Evolutionary conservation across 2,888 invertebrate species (phyloP).

Genomic region (Amphipyra tragopoginis): DNA sequence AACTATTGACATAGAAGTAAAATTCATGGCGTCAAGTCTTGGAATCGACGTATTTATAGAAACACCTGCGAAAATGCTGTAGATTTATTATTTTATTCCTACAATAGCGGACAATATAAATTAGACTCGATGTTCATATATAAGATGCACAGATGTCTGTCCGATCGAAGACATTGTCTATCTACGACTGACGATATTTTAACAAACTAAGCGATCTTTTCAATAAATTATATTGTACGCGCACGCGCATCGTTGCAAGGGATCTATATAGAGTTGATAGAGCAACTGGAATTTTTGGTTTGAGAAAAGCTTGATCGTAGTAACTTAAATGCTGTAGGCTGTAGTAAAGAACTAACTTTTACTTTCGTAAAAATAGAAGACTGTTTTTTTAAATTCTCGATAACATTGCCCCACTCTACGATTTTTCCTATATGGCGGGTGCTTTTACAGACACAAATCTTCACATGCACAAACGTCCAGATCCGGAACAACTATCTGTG

Average conservation of each 20-base stretch:
- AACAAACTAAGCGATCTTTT: constrained; percentile 77
- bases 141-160: constrained; percentile 67
- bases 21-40: constrained; percentile 46
- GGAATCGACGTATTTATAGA: constrained; percentile 50
- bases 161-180: constrained; percentile 68
- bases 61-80: constrained; percentile 55
- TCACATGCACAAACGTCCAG: no score
- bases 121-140: constrained; percentile 63
- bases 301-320: no score
- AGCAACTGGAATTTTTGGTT: no score
- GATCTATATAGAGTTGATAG: constrained; percentile 47
- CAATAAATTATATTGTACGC: constrained; percentile 72
- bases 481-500: no score
- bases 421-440: no score
- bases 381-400: no score
- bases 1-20: constrained; percentile 54
- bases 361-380: no score
- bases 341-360: no score
- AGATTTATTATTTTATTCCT: constrained; percentile 53
- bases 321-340: no score
- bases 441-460: no score
- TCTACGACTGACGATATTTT: constrained; percentile 72
- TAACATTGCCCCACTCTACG: no score
- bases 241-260: constrained; percentile 55
- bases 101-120: constrained; percentile 59